A percentile compares a stretch with the other conserved stretches of the same genome.
Evolutionary conservation across 2,888 invertebrate genomes (phyloP).

Genomic region (Dicyrtomina minuta): DNA sequence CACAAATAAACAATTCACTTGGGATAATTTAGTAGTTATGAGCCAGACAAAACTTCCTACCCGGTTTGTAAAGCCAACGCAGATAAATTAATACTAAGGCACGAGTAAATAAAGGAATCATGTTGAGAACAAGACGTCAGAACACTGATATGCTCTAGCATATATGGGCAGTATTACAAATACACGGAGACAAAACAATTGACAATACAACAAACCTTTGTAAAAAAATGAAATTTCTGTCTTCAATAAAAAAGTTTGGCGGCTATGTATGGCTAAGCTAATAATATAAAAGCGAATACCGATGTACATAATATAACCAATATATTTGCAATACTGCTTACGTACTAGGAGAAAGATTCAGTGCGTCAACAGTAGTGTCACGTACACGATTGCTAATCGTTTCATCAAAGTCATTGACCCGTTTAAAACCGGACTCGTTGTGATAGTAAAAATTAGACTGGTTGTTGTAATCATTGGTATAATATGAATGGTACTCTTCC

Average conservation of each 20-base stretch:
- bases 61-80: no score
- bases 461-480: not conserved
- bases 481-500: not conserved
- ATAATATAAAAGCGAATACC: not conserved
- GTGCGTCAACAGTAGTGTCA: not conserved
- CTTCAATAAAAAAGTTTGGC: not conserved
- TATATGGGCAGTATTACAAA: not conserved
- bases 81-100: no score
- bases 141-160: no score
- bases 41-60: no score
- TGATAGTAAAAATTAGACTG: not conserved
- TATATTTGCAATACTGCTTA: not conserved
- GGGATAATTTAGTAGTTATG: no score
- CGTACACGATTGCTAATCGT: not conserved
- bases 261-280: not conserved
- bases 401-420: not conserved
- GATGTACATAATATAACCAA: slow-evolving; percentile 1
- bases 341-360: slow-evolving; percentile 15
- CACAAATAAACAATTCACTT: no score
- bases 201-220: not conserved
- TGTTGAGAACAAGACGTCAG: no score
- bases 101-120: no score
- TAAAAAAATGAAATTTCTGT: not conserved
- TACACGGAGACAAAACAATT: not conserved
- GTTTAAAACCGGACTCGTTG: slow-evolving; percentile 1